Base-by-base conservation (phyloP, 2,113 vertebrate species). In the Gymnarchus niloticus region DNA sequence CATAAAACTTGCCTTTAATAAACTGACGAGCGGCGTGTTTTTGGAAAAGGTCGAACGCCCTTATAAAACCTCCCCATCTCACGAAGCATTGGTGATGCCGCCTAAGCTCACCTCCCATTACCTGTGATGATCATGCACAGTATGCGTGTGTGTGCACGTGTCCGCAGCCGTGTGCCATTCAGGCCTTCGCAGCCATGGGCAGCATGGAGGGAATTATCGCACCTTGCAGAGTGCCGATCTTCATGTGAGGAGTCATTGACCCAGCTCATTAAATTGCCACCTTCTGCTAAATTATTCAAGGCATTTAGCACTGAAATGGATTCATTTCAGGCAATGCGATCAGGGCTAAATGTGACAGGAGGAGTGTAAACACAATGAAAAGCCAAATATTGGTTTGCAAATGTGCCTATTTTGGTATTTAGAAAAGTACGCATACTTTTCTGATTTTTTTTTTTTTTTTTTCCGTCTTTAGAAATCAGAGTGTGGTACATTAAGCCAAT, bases 211-310 rank as follows among this genome's bases (percentile, higher is more conserved):
- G 91, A 89, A 90, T 92, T 88, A 88, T 89, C 92, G 89, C 88
- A 90, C 92, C 33, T 92, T 88, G 83, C 84, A 87, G 82, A 87
- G 91, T 94, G 83, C 89, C 90, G 85, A 90, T 91, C 93, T 94
- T 93, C 92, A 88, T 88, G 41, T 91, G 91, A 94, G 92, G 94
- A 86, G 88, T 90, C 94, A 93, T 93, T 91, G 91, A 90, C 94
- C 95, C 94, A 93, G 94, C 95, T 97, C 95, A 94, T 96, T 95
- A 94, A 94, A 91, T 93, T 94, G 93, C 94, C 94, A 94, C 96
- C 94, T 96, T 95, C 93, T 92, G 94, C 94, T 96, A 95, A 96
- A 96, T 96, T 96, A 96, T 96, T 97, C 86, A 94, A 93, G 93
- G 95, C 94, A 92, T 96, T 97, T 96, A 97, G 95, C 95, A 95